Evolutionary conservation across 2,888 invertebrate species (phyloP).

Genomic region (Phengaris arion): DNA sequence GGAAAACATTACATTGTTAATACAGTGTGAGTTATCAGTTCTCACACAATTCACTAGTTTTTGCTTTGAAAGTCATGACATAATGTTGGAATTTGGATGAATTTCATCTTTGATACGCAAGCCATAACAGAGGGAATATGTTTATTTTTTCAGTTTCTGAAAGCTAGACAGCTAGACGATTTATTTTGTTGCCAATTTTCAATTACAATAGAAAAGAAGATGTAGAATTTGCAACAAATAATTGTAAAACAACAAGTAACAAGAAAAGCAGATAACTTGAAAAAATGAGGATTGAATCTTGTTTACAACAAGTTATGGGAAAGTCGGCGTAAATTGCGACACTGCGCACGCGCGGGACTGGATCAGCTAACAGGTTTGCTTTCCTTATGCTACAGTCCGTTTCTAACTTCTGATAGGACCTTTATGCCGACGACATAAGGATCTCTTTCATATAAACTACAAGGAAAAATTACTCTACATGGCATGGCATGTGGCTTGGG

Average conservation of each 20-base stretch:
- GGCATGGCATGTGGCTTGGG: not conserved
- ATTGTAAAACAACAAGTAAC: too few species aligned
- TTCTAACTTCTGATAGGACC: too few species aligned
- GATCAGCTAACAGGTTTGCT: not conserved
- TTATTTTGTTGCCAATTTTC: too few species aligned
- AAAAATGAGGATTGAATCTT: not conserved
- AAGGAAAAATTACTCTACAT: too few species aligned
- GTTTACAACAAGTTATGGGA: not conserved
- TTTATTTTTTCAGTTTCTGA: too few species aligned
- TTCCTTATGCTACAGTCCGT: not conserved
- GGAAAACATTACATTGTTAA: not conserved
- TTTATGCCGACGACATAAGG: too few species aligned
- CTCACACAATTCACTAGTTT: slow-evolving; percentile 6
- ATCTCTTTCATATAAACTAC: too few species aligned
- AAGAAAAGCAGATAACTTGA: not conserved
- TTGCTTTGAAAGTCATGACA: not conserved
- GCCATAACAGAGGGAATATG: too few species aligned
- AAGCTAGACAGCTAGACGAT: too few species aligned
- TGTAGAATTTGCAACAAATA: not conserved
- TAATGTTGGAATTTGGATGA: not conserved
- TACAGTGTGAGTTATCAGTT: not conserved
- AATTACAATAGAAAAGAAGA: too few species aligned
- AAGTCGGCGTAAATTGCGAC: not conserved
- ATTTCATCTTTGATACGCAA: not conserved
- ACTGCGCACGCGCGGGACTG: not conserved